Conservation (phyloP, 2,888 invertebrate genomes). For the Ferrisia virgata region DNA sequence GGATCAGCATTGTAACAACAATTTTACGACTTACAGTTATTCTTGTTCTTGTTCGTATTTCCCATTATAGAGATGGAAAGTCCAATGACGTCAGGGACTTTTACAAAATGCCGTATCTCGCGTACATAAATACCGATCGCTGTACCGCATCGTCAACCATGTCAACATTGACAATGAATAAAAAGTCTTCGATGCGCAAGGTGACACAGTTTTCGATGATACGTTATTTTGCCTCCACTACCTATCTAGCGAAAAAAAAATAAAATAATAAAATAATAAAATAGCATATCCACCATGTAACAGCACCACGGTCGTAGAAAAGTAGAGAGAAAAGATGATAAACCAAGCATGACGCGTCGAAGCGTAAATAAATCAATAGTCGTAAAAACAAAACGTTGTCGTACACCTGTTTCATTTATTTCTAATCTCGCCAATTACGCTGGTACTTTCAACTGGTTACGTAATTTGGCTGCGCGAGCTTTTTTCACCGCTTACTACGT, state of each 20-base stretch:
- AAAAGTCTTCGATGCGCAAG: neutral
- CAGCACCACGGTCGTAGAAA: neutral
- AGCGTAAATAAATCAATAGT: constrained; percentile 21
- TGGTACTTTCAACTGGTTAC: neutral
- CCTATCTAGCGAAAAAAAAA: neutral
- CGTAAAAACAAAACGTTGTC: constrained; percentile 10
- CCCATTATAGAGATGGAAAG: constrained; percentile 11
- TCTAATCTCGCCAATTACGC: neutral
- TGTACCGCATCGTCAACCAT: neutral
- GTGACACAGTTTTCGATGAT: constrained; percentile 27
- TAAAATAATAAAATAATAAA: no score
- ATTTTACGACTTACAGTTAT: neutral
- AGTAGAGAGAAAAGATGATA: neutral
- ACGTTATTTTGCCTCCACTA: neutral
- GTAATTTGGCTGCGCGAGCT: neutral
- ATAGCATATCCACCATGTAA: neutral
- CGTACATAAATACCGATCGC: neutral
- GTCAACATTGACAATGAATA: constrained; percentile 15
- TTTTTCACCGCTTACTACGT: no score
- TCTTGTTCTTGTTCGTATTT: neutral
- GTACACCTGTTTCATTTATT: constrained; percentile 24
- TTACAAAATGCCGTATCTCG: neutral
- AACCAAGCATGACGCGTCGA: neutral
- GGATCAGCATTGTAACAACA: neutral
- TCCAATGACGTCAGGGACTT: constrained; percentile 7